These are phyloP conservation scores for Agriopis leucophaearia DNA, from an alignment of 2,888 invertebrate genomes.

Conservation along the genomic window DNA sequence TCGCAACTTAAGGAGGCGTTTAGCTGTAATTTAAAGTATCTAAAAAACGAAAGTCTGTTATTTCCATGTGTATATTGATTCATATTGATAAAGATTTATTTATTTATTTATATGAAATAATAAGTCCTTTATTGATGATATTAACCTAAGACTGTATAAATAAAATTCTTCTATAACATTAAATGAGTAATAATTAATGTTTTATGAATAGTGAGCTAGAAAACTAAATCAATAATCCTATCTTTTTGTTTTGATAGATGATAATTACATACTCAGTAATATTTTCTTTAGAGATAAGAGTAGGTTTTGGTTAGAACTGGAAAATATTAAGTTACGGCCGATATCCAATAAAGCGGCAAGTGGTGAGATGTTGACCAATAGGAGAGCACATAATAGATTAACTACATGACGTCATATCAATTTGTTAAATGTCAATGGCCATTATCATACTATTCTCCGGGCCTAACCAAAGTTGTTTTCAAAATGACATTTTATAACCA, in stretches of 20 bases:
- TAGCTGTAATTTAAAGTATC: too few relatives aligned
- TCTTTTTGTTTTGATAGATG: neutral
- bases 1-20: too few relatives aligned
- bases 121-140: neutral
- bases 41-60: too few relatives aligned
- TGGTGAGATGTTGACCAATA: neutral
- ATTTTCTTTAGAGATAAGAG: neutral
- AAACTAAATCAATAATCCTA: neutral
- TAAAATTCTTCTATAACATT: slow-evolving; percentile 10
- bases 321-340: too few relatives aligned
- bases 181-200: neutral
- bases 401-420: neutral
- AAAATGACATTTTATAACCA: too few relatives aligned
- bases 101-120: neutral
- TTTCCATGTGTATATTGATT: too few relatives aligned
- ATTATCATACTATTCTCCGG: neutral
- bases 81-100: too few relatives aligned
- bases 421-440: neutral
- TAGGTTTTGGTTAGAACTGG: neutral
- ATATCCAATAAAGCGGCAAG: too few relatives aligned
- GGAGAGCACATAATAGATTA: neutral
- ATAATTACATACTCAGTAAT: neutral
- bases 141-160: slow-evolving; percentile 41
- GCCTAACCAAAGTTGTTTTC: too few relatives aligned
- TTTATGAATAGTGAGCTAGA: slow-evolving; percentile 20